phyloP scores from a whole-genome alignment of 2,113 vertebrate genomes.

The Ivindomyrus marchei region DNA sequence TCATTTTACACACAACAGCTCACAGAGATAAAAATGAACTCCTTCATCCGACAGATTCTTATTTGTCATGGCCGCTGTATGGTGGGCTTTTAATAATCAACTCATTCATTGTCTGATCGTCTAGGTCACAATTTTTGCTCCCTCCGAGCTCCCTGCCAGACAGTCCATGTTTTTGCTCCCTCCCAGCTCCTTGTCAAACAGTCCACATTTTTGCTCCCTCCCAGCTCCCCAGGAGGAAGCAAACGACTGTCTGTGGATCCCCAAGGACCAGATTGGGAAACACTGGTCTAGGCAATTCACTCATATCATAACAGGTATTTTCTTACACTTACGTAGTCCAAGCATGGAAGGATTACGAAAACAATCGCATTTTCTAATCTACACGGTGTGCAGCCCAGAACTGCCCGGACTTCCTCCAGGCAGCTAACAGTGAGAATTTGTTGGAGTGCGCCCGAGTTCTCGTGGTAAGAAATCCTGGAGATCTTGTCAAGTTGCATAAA shows the following conservation, averaged over 20 bases:
- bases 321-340: not conserved
- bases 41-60: not conserved
- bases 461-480: not conserved
- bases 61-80: not conserved
- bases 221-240: not conserved
- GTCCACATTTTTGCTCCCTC: not conserved
- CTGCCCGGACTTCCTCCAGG: not conserved
- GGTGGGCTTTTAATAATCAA: not conserved
- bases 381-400: not conserved
- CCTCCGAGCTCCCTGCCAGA: not conserved
- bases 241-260: not conserved
- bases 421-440: not conserved
- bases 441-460: not conserved
- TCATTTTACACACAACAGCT: constrained; percentile 1
- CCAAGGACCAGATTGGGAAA: not conserved
- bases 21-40: constrained; percentile 1
- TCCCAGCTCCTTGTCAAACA: not conserved
- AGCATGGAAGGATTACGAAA: not conserved
- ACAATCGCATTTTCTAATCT: not conserved
- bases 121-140: not conserved
- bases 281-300: not conserved
- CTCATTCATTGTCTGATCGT: not conserved
- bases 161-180: not conserved
- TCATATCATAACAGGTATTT: not conserved
- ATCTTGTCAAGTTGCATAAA: not conserved